Base-by-base conservation (phyloP, 2,888 invertebrate genomes). In the Serripes groenlandicus region DNA sequence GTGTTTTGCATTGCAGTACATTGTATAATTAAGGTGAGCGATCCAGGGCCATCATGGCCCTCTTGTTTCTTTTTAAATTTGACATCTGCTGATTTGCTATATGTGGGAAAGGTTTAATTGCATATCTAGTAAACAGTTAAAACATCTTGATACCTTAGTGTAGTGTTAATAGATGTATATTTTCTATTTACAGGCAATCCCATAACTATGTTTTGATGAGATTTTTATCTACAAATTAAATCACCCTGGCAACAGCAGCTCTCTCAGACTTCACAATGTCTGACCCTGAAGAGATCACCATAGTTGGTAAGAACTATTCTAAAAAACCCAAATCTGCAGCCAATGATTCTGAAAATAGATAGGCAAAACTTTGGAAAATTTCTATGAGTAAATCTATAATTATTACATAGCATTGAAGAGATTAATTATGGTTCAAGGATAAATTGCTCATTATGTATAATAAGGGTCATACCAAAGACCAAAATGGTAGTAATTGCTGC, bases 201-300 rank as follows among this genome's bases (percentile, higher is more conserved):
- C 2, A 66, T n/a, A 42, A 34, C n/a, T 23, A 26, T 37, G 37
- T 66, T 34, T 42, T 66, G 42, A 66, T 42, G n/a, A 34, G 28
- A 23, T 1, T 56, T 23, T n/a, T 11, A 11, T 26, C 23, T 21
- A n/a, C 21, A 52, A 32, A 5, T 4, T 18, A n/a, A 26, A 34
- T 56, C 78, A 76, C 56, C 56, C 62, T 77, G 77, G 77, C 81
- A 70, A 74, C 81, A 68, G 76, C 81, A 60, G 69, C 64, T 35
- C 42, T 35, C 18, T 28, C 26, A 49, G 70, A 56, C 9, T 66
- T 71, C 52, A 64, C 49, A 42, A 86, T 83, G 86, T 78, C 83
- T n/a, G 86, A 86, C 58, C 86, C 86, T 26, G 86, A 86, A 37
- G 86, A 86, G 64, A 81, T 86, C 30, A 86, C 86, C 18, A 83